These are phyloP conservation scores for Drosophila oshimai DNA, from an alignment of 1,140 invertebrate species.

Conservation along the genomic window DNA sequence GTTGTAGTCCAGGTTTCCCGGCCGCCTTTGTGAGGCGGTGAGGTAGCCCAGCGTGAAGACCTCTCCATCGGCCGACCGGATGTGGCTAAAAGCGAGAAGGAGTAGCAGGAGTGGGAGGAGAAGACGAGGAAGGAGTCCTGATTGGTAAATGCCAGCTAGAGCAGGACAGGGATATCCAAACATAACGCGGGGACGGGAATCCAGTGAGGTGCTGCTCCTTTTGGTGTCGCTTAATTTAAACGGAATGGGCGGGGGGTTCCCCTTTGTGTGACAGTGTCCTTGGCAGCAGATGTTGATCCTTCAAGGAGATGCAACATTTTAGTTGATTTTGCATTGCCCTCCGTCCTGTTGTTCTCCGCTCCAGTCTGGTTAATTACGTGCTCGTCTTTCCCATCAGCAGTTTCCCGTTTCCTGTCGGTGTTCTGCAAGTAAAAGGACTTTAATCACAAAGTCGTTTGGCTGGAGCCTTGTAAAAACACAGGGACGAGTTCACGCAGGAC, in stretches of 20 bases:
- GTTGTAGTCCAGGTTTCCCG: constrained; percentile 90
- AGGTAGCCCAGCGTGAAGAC: constrained; percentile 87
- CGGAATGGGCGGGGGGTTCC: constrained; percentile 1
- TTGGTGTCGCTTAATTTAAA: constrained; percentile 49
- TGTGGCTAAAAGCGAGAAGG: not conserved
- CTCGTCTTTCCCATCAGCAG: constrained; percentile 15
- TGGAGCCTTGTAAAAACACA: not conserved
- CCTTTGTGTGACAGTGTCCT: constrained; percentile 19
- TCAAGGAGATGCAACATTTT: constrained; percentile 64
- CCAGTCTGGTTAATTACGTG: constrained; percentile 37
- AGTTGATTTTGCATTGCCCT: constrained; percentile 37
- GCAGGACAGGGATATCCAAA: constrained; percentile 13
- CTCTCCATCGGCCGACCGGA: constrained; percentile 48
- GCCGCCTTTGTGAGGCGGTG: constrained; percentile 89
- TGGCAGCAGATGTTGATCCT: constrained; percentile 24
- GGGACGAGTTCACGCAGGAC: not conserved
- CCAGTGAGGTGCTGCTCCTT: not conserved
- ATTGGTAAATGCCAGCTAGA: constrained; percentile 24
- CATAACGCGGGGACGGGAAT: constrained; percentile 10
- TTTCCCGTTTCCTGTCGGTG: not conserved
- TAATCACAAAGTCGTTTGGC: constrained; percentile 21
- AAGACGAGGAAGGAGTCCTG: constrained; percentile 6
- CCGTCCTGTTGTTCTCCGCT: not conserved
- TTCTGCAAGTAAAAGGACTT: constrained; percentile 24
- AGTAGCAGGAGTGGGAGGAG: constrained; percentile 7